Base-by-base conservation (phyloP, 2,113 vertebrate genomes). In the Leptodactylus fuscus region DNA sequence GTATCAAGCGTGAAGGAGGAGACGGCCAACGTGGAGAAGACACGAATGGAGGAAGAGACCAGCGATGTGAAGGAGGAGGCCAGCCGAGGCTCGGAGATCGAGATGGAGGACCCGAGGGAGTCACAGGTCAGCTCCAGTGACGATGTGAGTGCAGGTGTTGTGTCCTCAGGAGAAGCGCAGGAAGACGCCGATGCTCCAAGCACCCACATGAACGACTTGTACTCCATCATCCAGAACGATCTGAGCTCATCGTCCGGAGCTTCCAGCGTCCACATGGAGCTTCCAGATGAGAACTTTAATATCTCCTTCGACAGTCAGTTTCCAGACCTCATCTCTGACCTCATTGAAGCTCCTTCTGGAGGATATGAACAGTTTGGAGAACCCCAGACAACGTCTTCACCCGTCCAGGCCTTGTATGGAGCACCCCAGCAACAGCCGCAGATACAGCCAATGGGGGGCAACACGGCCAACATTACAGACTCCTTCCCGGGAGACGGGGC, bases 241-340 rank as follows among this genome's bases (percentile, higher is more conserved):
- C 29, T 89, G 76, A 79, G 84, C 48, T 70, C 87, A 0, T 65
- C 86, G 0, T 70, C 83, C 0, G 80, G 62, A 9, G 51, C 82
- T 9, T 78, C 83, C 73, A 88, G 78, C n/a, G 71, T 67, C 81
- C 75, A 80, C 12, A 88, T 75, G 29, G 83, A 81, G 0, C 51
- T 24, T 0, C 77, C 67, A 0, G 79, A 60, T 1, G 93, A 94
- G 48, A 93, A 92, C 87, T 94, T 95, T 0, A 93, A 95, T 81
- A 93, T 97, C 65, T 94, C 95, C 9, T 96, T 97, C 53, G 95
- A 96, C 89, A 94, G 94, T 89, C 91, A 94, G 84, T 96, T 97
- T 84, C 96, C 96, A 0, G 96, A 97, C 89, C 93, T 97, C 34
- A 97, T 97, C 87, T 94, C 95, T 8, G 96, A 97, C 87, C 93